Evolutionary conservation across 2,888 invertebrate genomes (phyloP), one percentile per base, ranked within the genome.

Genomic region (Zelleria hepariella): DNA sequence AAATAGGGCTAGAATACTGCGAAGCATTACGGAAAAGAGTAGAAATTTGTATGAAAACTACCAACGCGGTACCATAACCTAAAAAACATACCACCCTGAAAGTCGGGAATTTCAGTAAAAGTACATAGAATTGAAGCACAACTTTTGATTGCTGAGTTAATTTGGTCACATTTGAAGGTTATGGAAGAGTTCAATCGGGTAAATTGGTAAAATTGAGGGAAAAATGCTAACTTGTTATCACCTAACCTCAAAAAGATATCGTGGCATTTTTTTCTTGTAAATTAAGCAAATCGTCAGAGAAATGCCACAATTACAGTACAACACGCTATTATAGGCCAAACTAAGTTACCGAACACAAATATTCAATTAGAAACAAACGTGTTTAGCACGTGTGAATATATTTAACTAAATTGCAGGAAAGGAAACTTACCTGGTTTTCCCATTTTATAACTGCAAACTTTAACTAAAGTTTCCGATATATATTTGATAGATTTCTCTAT

Each of bases 361-460:
- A 42, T 10, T 42, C 10, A 15, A 42, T 15, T 42, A n/a, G 15
- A 42, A 42, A 42, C 32, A 32, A n/a, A 49, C 6, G 51, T 51
- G 20, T 6, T n/a, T 51, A 7, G 18, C 21, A 51, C 20, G 23
- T 21, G 51, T 51, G 2, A 51, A 51, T 8, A 8, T 20, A 20
- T 51, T 2, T 4, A 6, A 1, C 18, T 18, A 57, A 23, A 27
- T 23, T 8, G 20, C 5, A 10, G 5, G 47, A 53, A 57, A 56
- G 10, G 2, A 48, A 59, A 71, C 85, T 78, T 66, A 87, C 86
- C 86, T 68, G 87, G 87, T 71, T 80, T 86, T 26, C 86, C 86
- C 86, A 87, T 87, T 63, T 8, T 15, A 6, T 20, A 10, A 42
- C 10, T n/a, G 24, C 8, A 10, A 53, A 23, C 23, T 18, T 4